Conservation (phyloP, 2,888 invertebrate species). For the Xestia rhomboidea region DNA sequence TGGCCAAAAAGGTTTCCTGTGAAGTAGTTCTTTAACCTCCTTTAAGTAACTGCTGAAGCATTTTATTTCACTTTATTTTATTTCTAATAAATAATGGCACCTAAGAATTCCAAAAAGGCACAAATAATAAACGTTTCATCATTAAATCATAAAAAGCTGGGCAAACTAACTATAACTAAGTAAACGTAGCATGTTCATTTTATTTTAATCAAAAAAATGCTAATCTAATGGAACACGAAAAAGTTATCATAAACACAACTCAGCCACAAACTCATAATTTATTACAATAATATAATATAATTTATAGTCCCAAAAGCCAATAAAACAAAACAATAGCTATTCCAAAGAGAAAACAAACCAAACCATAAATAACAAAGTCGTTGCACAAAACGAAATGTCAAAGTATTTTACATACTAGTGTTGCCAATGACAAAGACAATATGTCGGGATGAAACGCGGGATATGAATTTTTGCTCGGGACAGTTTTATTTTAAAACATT, state of each 20-base stretch:
- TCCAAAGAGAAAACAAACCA: constrained; percentile 40
- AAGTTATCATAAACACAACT: constrained; percentile 21
- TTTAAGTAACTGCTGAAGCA: neutral
- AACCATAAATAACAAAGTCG: constrained; percentile 48
- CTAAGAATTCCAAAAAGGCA: neutral
- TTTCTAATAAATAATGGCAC: neutral
- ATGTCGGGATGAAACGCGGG: constrained; percentile 41
- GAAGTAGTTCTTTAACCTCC: neutral
- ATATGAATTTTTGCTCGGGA: constrained; percentile 46
- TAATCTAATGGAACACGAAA: constrained; percentile 1
- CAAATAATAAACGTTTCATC: neutral
- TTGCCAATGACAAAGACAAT: constrained; percentile 54
- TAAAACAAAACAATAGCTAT: constrained; percentile 50
- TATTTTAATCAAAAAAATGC: neutral
- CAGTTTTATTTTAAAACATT: constrained; percentile 28
- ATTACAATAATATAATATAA: constrained; percentile 25
- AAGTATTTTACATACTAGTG: constrained; percentile 54
- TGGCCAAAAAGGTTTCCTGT: neutral
- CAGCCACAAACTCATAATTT: constrained; percentile 29
- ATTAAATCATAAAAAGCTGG: neutral
- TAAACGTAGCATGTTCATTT: neutral
- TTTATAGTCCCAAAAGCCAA: constrained; percentile 33
- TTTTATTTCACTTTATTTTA: neutral
- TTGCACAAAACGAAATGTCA: constrained; percentile 52
- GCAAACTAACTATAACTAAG: neutral